Evolutionary conservation across 2,113 vertebrate genomes (phyloP).

Genomic region (Mystacornis crossleyi): DNA sequence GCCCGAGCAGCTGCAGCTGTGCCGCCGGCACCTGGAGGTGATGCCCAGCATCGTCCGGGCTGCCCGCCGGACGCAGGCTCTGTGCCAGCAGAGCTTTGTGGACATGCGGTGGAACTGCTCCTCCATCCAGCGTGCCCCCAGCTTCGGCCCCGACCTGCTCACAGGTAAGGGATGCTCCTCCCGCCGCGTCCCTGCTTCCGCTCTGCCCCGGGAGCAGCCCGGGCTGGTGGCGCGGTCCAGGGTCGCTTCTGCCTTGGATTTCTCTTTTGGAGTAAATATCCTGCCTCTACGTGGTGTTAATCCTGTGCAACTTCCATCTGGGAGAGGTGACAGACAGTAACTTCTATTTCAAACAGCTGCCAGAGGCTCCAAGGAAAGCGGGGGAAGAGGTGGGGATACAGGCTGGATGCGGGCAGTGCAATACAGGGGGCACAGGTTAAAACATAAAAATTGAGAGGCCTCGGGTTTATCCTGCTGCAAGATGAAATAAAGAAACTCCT

Average conservation of each 20-base stretch:
- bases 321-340: neutral
- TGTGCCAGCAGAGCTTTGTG: constrained; percentile 68
- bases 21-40: constrained; percentile 77
- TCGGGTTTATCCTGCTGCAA: neutral
- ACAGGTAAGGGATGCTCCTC: constrained; percentile 31
- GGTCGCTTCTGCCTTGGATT: neutral
- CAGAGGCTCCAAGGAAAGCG: neutral
- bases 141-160: constrained; percentile 72
- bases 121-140: constrained; percentile 67
- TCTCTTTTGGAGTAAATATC: neutral
- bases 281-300: neutral
- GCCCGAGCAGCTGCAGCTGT: constrained; percentile 74
- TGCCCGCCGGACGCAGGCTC: constrained; percentile 49
- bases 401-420: fast-evolving
- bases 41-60: constrained; percentile 76
- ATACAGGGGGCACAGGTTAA: neutral
- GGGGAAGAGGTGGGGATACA: neutral
- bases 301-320: fast-evolving
- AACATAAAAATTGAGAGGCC: fast-evolving
- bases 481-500: no score
- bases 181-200: fast-evolving
- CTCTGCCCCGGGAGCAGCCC: neutral
- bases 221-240: fast-evolving
- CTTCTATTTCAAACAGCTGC: neutral
- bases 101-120: constrained; percentile 84